Evolutionary conservation across 2,113 vertebrate species (phyloP), one percentile per base, ranked within the genome.

Genomic region (Panthera tigris): DNA sequence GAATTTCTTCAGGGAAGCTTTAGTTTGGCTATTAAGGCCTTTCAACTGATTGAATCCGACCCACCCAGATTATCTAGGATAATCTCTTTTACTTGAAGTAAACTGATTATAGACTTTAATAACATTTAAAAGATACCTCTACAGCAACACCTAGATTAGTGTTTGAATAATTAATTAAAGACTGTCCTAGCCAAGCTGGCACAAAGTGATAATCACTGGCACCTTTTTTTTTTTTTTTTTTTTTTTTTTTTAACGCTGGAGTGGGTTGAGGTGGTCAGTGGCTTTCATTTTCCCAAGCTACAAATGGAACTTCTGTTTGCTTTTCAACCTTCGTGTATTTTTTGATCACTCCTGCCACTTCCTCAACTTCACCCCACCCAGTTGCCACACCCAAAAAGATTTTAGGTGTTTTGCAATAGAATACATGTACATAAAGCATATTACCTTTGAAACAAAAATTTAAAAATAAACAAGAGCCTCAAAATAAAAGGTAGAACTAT

Each of bases 21-120:
- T 74, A 74, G 55, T 87, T 91, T 7, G 33, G 15, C 68, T 89
- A 4, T 55, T 71, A 94, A 73, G 13, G 31, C 21, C 52, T 95
- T 92, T 89, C 68, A 65, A 19, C 66, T 87, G 52, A 73, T 74
- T 90, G 23, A 83, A 68, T 80, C 23, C 16, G 71, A 84, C 48
- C 61, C 68, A 91, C 27, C 39, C 48, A 89, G 71, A 95, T 84
- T 89, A 71, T 92, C 57, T 87, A 39, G 29, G 55, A 73, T 94
- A 66, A 91, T 91, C 79, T 50, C 50, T 52, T 91, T 96, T 87
- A 91, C 45, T 91, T 88, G 23, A 92, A 66, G 21, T 87, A 85
- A 94, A 81, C 55, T 86, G 66, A 87, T 87, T 88, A 33, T 88
- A 52, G 52, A 39, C 65, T 88, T 92, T 52, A 61, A 88, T 92